These are phyloP conservation scores for Zaprionus lachaisei DNA, from an alignment of 1,140 invertebrate genomes.

Conservation along the genomic window DNA sequence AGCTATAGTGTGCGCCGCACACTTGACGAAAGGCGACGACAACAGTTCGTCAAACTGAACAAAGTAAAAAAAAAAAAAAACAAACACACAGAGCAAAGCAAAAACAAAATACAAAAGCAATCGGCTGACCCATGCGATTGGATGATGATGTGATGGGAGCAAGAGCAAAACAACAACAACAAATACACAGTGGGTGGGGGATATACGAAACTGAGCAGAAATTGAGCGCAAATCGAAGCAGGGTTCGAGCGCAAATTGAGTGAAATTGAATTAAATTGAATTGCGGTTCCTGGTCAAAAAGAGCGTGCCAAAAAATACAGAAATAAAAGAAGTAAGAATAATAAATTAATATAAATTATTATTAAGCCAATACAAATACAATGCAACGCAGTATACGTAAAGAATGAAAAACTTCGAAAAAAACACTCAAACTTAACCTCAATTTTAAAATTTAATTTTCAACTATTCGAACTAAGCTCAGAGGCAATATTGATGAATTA, in stretches of 20 bases:
- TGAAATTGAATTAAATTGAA: constrained; percentile 20
- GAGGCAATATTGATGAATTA: constrained; percentile 32
- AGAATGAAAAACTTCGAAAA: constrained; percentile 30
- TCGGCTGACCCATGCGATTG: constrained; percentile 60
- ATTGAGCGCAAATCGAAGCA: constrained; percentile 52
- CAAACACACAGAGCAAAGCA: constrained; percentile 43
- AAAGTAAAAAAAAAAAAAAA: constrained; percentile 20
- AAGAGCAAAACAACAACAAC: constrained; percentile 41
- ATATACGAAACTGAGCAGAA: constrained; percentile 45
- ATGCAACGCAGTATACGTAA: constrained; percentile 80
- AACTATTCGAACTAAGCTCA: constrained; percentile 30
- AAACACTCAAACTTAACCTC: constrained; percentile 43
- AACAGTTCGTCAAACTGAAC: constrained; percentile 75
- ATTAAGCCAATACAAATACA: constrained; percentile 61
- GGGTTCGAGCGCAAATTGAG: constrained; percentile 40
- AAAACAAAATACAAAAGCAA: constrained; percentile 53
- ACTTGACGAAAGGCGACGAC: constrained; percentile 78
- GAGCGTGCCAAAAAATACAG: constrained; percentile 66
- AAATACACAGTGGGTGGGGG: constrained; percentile 52
- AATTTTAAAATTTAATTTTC: constrained; percentile 36
- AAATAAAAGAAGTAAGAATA: constrained; percentile 33
- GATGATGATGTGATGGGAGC: constrained; percentile 35
- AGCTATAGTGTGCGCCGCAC: constrained; percentile 49
- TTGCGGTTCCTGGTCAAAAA: constrained; percentile 47
- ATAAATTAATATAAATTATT: constrained; percentile 31